Evolutionary conservation across 2,113 vertebrate genomes (phyloP).

Genomic region (Penelope pileata): DNA sequence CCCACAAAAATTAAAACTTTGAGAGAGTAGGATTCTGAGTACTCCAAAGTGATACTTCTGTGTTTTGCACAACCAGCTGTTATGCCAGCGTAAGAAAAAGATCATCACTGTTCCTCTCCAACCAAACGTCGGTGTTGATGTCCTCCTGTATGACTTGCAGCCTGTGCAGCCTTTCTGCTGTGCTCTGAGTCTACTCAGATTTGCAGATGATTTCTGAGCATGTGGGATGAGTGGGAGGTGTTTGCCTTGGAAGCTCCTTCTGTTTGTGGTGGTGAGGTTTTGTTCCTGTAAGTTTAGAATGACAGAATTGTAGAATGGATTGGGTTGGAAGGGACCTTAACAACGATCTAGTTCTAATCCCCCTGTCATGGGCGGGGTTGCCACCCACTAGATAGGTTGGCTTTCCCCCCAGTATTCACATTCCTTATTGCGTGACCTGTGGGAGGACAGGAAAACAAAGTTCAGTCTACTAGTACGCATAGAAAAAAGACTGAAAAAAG

Average conservation of each 20-base stretch:
- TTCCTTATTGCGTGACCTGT: background rate
- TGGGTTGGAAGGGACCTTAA: background rate
- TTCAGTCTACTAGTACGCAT: background rate
- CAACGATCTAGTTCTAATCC: background rate
- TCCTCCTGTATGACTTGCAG: background rate
- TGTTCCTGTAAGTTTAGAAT: background rate
- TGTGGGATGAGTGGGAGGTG: background rate
- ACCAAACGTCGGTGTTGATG: accelerated
- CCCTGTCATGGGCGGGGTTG: background rate
- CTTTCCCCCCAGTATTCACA: background rate
- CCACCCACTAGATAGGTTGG: background rate
- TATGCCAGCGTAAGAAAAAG: background rate
- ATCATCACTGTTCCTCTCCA: accelerated
- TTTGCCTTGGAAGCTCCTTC: background rate
- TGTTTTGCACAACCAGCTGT: background rate
- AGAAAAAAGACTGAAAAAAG: background rate
- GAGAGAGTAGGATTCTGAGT: background rate
- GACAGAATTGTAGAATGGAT: background rate
- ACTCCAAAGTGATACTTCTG: background rate
- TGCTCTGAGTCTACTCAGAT: accelerated
- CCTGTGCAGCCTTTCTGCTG: background rate
- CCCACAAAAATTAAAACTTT: background rate
- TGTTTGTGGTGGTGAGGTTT: accelerated
- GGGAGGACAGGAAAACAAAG: background rate
- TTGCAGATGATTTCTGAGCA: accelerated